Percentiles rank a stretch among this genome's conserved stretches.
phyloP scores from a whole-genome alignment of 2,797 vertebrate species.

The Erpetoichthys calabaricus region DNA sequence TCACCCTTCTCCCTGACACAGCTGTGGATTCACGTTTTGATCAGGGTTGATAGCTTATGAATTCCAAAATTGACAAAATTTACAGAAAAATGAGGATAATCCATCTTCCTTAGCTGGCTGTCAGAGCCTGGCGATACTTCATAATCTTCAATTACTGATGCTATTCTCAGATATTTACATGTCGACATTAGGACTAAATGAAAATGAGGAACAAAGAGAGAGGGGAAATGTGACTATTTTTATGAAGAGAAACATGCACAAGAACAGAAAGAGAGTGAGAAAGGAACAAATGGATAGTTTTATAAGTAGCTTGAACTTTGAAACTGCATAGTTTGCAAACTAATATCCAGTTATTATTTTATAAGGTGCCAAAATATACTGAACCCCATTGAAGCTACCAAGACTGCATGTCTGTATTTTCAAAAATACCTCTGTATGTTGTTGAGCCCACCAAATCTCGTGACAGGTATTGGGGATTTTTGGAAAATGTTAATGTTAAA shows the following conservation, averaged over 20 bases:
- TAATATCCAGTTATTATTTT: too few relatives aligned
- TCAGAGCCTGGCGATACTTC: conserved; percentile 98
- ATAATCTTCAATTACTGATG: conserved; percentile 98
- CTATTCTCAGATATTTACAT: conserved; percentile 90
- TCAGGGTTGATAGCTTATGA: conserved; percentile 95
- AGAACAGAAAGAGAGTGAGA: conserved; percentile 17
- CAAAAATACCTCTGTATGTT: too few relatives aligned
- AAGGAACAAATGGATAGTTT: not conserved
- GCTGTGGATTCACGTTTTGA: conserved; percentile 82
- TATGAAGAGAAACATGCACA: conserved; percentile 26
- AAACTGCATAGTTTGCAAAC: too few relatives aligned
- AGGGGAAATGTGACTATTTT: conserved; percentile 57
- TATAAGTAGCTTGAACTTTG: too few relatives aligned
- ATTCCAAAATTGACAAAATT: conserved; percentile 99
- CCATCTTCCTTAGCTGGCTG: conserved; percentile 98
- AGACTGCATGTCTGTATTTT: too few relatives aligned
- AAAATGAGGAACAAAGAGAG: conserved; percentile 67
- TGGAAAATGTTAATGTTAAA: too few relatives aligned
- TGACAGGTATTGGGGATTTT: too few relatives aligned
- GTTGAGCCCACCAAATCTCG: too few relatives aligned
- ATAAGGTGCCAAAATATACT: too few relatives aligned
- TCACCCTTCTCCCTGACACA: conserved; percentile 50
- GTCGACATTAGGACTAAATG: conserved; percentile 68
- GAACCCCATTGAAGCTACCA: too few relatives aligned
- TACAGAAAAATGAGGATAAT: conserved; percentile 99